phyloP scores from a whole-genome alignment of 2,888 invertebrate genomes.

The Watsonalla binaria region DNA sequence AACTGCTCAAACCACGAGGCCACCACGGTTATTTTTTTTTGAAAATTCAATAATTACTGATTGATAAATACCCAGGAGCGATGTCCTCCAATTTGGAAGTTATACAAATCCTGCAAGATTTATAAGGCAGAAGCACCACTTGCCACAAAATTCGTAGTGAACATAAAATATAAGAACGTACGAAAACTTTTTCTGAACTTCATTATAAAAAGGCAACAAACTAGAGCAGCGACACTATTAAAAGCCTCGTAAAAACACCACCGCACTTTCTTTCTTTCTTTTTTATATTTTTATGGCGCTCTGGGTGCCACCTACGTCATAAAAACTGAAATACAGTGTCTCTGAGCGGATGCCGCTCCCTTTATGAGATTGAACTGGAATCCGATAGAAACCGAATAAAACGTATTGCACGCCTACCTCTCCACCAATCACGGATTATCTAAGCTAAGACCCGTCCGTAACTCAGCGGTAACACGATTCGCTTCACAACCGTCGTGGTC shows the following conservation, averaged over 20 bases:
- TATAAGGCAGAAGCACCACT: neutral
- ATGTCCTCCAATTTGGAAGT: too few relatives aligned
- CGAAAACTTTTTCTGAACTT: constrained; percentile 7
- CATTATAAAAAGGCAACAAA: constrained; percentile 31
- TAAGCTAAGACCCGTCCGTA: neutral
- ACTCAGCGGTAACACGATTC: too few relatives aligned
- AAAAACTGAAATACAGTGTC: constrained; percentile 74
- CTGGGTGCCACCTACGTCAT: constrained; percentile 67
- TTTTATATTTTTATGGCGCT: constrained; percentile 62
- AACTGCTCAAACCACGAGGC: too few relatives aligned
- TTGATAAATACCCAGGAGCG: too few relatives aligned
- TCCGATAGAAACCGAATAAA: constrained; percentile 50
- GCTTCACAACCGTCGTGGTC: too few relatives aligned
- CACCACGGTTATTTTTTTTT: too few relatives aligned
- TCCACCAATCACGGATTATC: neutral
- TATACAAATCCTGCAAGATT: too few relatives aligned
- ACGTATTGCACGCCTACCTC: constrained; percentile 14
- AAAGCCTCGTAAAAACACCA: constrained; percentile 54
- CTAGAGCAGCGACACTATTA: constrained; percentile 55
- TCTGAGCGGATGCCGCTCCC: constrained; percentile 59
- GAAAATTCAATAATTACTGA: too few relatives aligned
- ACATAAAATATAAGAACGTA: constrained; percentile 12
- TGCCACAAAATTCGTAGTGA: neutral
- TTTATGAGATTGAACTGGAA: constrained; percentile 67
- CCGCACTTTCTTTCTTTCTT: constrained; percentile 60